Evolutionary conservation across 1,140 invertebrate genomes (phyloP).

Genomic region (Kradibia gibbosae): DNA sequence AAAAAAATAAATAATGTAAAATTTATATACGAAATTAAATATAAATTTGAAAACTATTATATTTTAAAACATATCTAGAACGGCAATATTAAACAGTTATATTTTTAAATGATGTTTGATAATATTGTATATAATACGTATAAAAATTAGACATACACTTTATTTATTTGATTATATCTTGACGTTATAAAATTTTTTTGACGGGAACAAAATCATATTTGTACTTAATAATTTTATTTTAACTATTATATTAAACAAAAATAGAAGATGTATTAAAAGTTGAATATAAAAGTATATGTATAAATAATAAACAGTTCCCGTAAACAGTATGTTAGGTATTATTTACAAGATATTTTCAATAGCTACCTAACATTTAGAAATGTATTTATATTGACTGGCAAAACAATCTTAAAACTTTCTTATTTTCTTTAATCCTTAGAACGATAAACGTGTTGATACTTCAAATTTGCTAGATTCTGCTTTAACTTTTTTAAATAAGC

Average conservation of each 20-base stretch:
- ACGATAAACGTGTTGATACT: constrained; percentile 16
- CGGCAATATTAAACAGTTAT: no score
- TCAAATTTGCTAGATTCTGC: constrained; percentile 15
- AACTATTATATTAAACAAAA: neutral
- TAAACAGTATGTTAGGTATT: constrained; percentile 8
- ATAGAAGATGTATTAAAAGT: neutral
- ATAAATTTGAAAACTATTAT: no score
- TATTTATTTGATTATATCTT: no score
- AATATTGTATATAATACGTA: no score
- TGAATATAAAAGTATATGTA: neutral
- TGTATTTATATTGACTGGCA: neutral
- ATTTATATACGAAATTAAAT: no score
- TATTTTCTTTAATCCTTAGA: constrained; percentile 5
- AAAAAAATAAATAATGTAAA: no score
- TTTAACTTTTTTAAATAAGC: constrained; percentile 1
- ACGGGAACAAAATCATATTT: neutral
- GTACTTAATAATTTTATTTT: neutral
- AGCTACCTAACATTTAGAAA: neutral
- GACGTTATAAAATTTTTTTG: neutral
- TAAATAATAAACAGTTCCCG: neutral
- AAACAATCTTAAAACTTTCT: constrained; percentile 25
- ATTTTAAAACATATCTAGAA: no score
- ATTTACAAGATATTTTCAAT: constrained; percentile 22
- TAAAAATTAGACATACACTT: no score
- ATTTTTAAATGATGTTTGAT: no score